Evolutionary conservation across 2,888 invertebrate genomes (phyloP).

Genomic region (Deroplatys truncata): DNA sequence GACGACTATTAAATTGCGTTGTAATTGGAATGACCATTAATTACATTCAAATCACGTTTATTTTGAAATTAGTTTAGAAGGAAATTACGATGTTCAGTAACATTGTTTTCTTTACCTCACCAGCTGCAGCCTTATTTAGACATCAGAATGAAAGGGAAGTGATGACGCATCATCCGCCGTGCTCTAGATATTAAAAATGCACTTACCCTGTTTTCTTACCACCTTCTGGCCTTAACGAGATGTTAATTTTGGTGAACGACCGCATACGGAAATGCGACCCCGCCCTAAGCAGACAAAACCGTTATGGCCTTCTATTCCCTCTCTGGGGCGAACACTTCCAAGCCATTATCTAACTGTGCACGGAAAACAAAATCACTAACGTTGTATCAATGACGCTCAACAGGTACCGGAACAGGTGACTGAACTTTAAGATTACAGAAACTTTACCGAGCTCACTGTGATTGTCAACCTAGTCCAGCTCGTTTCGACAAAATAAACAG

Average conservation of each 20-base stretch:
- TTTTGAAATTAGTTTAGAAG: too few relatives aligned
- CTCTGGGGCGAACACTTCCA: background rate
- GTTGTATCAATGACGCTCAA: background rate
- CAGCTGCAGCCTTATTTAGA: background rate
- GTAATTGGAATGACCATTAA: too few relatives aligned
- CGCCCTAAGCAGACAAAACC: background rate
- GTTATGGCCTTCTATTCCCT: background rate
- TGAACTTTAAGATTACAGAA: background rate
- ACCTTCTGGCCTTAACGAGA: background rate
- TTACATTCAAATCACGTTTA: too few relatives aligned
- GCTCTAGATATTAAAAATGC: background rate
- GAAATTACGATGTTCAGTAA: background rate
- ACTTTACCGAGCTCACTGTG: too few relatives aligned
- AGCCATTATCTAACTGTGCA: background rate
- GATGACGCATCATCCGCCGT: background rate
- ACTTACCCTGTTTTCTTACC: background rate
- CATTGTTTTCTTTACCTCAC: background rate
- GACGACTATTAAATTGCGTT: too few relatives aligned
- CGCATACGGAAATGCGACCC: background rate
- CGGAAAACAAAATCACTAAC: background rate
- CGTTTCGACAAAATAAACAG: too few relatives aligned
- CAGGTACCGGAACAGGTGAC: background rate
- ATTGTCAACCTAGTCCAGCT: too few relatives aligned
- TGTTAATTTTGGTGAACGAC: background rate
- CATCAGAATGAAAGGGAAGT: background rate